Conservation (phyloP, 2,113 vertebrate species). For the Tursiops truncatus region DNA sequence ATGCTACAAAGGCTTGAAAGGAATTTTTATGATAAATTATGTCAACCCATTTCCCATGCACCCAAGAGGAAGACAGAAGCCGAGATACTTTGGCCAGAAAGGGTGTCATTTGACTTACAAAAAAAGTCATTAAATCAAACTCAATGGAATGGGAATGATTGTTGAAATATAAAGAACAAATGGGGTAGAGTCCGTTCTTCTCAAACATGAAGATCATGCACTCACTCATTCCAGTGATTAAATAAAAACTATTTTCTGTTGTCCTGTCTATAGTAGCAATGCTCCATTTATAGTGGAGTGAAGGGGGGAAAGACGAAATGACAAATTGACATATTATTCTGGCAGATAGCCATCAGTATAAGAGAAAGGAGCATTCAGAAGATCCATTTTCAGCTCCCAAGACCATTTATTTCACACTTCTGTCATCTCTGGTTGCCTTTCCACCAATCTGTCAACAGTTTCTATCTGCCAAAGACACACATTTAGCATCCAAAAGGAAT, state of each 20-base stretch:
- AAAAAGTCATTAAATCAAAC: background rate
- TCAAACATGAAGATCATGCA: background rate
- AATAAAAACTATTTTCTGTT: slow-evolving; percentile 53
- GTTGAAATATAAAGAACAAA: slow-evolving; percentile 6
- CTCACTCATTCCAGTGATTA: slow-evolving; percentile 4
- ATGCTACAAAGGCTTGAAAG: slow-evolving; percentile 25
- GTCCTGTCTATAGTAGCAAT: slow-evolving; percentile 37
- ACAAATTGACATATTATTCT: slow-evolving; percentile 47
- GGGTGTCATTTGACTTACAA: background rate
- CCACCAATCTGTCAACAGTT: slow-evolving; percentile 78
- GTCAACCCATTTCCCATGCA: background rate
- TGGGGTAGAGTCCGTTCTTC: background rate
- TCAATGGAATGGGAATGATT: background rate
- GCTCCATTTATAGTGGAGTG: background rate
- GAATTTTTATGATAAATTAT: slow-evolving; percentile 30
- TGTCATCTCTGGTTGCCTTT: slow-evolving; percentile 73
- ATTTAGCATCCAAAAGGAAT: slow-evolving; percentile 59
- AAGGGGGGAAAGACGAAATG: background rate
- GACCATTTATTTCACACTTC: slow-evolving; percentile 71
- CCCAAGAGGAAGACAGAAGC: background rate
- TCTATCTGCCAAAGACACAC: slow-evolving; percentile 66
- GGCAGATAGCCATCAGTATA: slow-evolving; percentile 53
- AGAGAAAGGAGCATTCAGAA: slow-evolving; percentile 57
- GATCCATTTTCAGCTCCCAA: slow-evolving; percentile 65
- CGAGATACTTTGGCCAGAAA: slow-evolving; percentile 18